Conservation (phyloP, 2,797 vertebrate genomes). For the Merluccius polli region DNA sequence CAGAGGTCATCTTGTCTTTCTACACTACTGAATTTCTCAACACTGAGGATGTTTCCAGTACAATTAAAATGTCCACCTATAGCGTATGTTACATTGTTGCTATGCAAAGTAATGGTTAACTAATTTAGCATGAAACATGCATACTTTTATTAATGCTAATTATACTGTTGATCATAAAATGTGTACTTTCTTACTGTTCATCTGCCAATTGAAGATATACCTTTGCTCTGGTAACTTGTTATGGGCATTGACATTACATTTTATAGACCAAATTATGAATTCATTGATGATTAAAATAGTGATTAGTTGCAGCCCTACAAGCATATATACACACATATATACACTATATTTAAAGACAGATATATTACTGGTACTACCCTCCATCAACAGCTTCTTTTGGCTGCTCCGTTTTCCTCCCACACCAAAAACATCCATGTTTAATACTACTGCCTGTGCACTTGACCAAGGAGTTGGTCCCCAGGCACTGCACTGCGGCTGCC, state of each 20-base stretch:
- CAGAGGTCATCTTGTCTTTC: not conserved
- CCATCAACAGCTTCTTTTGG: too few species aligned
- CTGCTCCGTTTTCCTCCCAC: too few species aligned
- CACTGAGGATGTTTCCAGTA: too few species aligned
- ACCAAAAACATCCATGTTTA: too few species aligned
- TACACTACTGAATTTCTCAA: not conserved
- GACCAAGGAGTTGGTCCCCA: too few species aligned
- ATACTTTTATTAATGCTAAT: not conserved
- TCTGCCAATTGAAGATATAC: not conserved
- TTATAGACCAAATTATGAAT: not conserved
- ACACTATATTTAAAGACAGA: too few species aligned
- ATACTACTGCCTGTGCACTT: too few species aligned
- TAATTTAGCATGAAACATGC: too few species aligned
- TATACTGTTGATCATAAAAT: not conserved
- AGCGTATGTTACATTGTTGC: not conserved
- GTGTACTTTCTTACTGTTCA: not conserved
- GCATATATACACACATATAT: too few species aligned
- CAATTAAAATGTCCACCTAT: not conserved
- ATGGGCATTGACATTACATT: not conserved
- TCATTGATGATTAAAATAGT: not conserved
- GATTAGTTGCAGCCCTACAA: not conserved
- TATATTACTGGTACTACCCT: too few species aligned
- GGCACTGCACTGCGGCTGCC: too few species aligned
- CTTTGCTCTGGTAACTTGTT: not conserved
- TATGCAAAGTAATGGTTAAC: not conserved